Evolutionary conservation across 1,140 invertebrate genomes (phyloP), one percentile per base, ranked within the genome.

Genomic region (Ditylenchus dipsaci): DNA sequence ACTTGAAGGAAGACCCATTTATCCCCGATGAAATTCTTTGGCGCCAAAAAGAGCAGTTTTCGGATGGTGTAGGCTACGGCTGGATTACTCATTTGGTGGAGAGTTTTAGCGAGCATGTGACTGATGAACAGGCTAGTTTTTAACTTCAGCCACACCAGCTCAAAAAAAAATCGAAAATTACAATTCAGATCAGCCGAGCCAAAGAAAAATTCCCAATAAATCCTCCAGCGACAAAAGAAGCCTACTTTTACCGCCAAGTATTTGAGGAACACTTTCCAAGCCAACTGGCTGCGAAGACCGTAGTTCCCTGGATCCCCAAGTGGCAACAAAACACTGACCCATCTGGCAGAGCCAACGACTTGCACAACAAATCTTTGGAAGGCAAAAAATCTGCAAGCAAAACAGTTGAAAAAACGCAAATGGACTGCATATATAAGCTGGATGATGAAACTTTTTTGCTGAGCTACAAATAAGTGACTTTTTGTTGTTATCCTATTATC

Each of bases 1-100:
- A 58, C 63, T 73, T 77, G 19, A 33, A 82, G 60, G 76, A 82
- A 21, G 71, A 83, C 19, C 75, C 75, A 13, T 83, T 78, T 62
- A 65, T 82, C 42, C 80, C 80, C 29, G 60, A 70, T 23, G 78
- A 82, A 17, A 77, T 82, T 57, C 69, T 82, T n/a, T 79, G 78
- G 79, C 67, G 78, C 23, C 77, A 83, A 63, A 82, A 82, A 64
- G 80, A 82, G 58, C 81, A 83, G 53, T 82, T 82, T 66, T 83
- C 81, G 21, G 80, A 82, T 60, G 80, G 80, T 15, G 82, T 82
- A 47, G 82, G 82, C 19, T 82, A 82, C 72, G 68, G 58, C 23
- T 82, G 81, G 81, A 82, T 83, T 65, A 80, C 83, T 59, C 38
- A 68, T 45, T 66, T 82, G n/a, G 76, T 78, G 62, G 58, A 66